Conservation (phyloP, 2,113 vertebrate species). For the Centrocercus urophasianus region DNA sequence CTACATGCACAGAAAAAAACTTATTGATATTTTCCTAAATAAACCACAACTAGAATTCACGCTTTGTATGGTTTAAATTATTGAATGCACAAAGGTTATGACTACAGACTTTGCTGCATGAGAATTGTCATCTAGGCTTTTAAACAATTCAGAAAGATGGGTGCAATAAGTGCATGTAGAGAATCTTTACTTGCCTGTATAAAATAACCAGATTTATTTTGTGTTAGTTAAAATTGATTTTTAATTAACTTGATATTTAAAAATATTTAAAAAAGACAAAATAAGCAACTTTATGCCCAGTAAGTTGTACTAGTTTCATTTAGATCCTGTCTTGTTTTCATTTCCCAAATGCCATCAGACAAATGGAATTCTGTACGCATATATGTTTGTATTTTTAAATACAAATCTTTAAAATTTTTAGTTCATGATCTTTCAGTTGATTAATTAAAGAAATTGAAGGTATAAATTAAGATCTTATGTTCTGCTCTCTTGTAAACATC, state of each 20-base stretch:
- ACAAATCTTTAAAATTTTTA: not conserved
- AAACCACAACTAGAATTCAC: not conserved
- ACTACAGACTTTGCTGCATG: not conserved
- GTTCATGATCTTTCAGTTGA: not conserved
- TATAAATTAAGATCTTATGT: not conserved
- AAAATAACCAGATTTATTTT: fast-evolving
- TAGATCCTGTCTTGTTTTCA: not conserved
- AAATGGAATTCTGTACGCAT: not conserved
- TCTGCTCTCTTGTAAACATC: not conserved
- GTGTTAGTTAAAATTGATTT: not conserved
- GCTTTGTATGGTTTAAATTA: not conserved
- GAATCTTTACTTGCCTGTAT: not conserved
- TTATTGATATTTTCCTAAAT: not conserved
- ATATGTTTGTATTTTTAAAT: not conserved
- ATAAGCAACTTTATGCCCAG: not conserved
- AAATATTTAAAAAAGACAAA: not conserved
- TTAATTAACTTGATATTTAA: not conserved
- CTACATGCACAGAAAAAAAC: not conserved
- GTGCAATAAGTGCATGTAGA: not conserved
- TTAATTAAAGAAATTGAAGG: not conserved
- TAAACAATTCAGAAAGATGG: not conserved
- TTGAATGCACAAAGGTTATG: not conserved
- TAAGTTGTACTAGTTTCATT: not conserved
- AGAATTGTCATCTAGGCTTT: not conserved
- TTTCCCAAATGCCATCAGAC: not conserved